Evolutionary conservation across 2,113 vertebrate species (phyloP).

Genomic region (Todiramphus chloris): DNA sequence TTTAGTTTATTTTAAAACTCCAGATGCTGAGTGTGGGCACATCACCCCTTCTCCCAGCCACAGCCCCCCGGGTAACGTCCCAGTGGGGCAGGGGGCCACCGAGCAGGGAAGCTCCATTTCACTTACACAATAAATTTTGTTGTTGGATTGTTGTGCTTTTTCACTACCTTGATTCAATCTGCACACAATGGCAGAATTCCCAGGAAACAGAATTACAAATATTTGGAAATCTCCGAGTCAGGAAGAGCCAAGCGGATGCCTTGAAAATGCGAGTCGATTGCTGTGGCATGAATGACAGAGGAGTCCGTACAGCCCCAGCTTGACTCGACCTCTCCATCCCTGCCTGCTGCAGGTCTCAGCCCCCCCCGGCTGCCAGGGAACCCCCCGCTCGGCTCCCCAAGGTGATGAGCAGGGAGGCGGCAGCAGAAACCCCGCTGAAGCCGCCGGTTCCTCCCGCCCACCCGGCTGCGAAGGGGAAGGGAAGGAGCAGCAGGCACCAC

Average conservation of each 20-base stretch:
- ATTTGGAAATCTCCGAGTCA: background rate
- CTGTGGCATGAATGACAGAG: background rate
- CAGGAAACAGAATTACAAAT: background rate
- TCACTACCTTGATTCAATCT: background rate
- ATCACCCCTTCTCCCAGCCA: background rate
- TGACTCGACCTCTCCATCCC: background rate
- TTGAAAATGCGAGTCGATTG: rapidly evolving
- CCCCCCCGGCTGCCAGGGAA: background rate
- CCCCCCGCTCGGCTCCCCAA: background rate
- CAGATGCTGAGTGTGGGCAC: background rate
- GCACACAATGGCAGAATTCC: background rate
- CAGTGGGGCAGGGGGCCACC: rapidly evolving
- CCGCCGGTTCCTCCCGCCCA: background rate
- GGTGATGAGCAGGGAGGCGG: background rate
- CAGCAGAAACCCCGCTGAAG: background rate
- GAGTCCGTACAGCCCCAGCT: background rate
- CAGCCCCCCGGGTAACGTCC: background rate
- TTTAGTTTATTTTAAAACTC: conserved; percentile 38
- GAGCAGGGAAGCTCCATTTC: background rate
- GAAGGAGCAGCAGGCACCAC: background rate
- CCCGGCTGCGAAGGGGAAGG: background rate
- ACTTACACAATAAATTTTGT: background rate
- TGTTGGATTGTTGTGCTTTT: background rate
- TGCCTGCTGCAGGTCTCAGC: background rate
- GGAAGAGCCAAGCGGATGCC: background rate